Percentiles rank a stretch among this genome's conserved stretches.
phyloP scores from a whole-genome alignment of 2,113 vertebrate species.

The Capreolus pygargus region DNA sequence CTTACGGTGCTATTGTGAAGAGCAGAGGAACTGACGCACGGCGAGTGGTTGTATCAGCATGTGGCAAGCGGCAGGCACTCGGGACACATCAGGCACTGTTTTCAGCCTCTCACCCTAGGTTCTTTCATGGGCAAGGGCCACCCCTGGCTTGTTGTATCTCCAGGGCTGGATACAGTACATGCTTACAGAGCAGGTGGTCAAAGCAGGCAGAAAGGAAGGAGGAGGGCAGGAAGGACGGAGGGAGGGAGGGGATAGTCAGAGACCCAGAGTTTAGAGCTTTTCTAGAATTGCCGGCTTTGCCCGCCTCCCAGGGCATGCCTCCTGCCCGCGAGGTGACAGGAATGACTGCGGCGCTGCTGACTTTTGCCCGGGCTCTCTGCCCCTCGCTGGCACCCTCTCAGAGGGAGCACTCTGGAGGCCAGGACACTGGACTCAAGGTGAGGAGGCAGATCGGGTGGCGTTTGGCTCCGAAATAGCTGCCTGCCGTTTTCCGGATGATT shows the following conservation, averaged over 20 bases:
- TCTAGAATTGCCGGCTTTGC: background rate
- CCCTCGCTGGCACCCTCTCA: background rate
- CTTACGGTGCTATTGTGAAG: background rate
- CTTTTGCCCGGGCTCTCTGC: background rate
- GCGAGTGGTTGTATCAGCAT: fast-evolving
- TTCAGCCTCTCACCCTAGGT: background rate
- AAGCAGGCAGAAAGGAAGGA: background rate
- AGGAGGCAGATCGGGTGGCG: slow-evolving; percentile 3
- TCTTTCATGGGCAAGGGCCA: no score
- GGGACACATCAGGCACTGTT: fast-evolving
- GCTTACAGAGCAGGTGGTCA: background rate
- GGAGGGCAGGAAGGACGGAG: background rate
- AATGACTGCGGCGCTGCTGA: background rate
- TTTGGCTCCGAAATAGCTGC: slow-evolving; percentile 54
- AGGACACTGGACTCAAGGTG: slow-evolving; percentile 46
- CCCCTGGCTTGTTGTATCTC: background rate
- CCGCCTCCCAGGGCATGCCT: background rate
- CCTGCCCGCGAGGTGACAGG: no score
- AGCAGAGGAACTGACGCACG: fast-evolving
- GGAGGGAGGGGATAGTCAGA: no score
- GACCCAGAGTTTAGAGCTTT: background rate
- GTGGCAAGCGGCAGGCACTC: background rate
- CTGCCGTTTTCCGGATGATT: slow-evolving; percentile 28
- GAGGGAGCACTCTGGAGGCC: background rate
- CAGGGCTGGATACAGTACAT: background rate